Evolutionary conservation across 2,113 vertebrate species (phyloP).

Genomic region (Vidua macroura): DNA sequence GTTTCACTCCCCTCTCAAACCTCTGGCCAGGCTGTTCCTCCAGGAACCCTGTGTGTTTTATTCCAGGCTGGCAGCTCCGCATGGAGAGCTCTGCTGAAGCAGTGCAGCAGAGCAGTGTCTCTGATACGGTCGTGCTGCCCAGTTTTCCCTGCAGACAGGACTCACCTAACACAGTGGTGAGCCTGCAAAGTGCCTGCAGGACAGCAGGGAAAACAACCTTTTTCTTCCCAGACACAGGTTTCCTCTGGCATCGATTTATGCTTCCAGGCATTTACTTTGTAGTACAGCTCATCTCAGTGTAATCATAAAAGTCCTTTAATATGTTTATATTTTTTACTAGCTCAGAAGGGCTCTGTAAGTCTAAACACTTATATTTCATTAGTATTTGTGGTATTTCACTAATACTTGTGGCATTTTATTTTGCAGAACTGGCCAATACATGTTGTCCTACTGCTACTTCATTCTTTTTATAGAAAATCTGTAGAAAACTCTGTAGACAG

Average conservation of each 20-base stretch:
- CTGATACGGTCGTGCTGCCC: fast-evolving
- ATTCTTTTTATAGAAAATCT: not conserved
- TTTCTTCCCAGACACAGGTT: not conserved
- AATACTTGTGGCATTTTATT: not conserved
- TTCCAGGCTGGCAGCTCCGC: not conserved
- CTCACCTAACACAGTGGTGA: not conserved
- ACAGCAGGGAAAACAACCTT: not conserved
- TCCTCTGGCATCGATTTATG: not conserved
- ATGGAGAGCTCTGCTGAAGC: not conserved
- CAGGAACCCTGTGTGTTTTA: fast-evolving
- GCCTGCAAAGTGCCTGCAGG: not conserved
- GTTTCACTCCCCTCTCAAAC: not conserved
- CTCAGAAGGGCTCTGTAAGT: not conserved
- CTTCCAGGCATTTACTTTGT: not conserved
- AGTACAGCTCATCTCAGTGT: not conserved
- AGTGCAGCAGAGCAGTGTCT: fast-evolving
- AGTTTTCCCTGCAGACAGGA: not conserved
- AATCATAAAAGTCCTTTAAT: not conserved
- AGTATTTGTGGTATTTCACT: not conserved
- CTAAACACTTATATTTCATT: not conserved
- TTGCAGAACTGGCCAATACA: not conserved
- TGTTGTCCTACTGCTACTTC: not conserved
- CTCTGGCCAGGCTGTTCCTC: not conserved
- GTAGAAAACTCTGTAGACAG: not conserved
- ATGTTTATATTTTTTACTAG: not conserved